Conservation (phyloP, 2,888 invertebrate species). For the Melangyna quadrimaculata region DNA sequence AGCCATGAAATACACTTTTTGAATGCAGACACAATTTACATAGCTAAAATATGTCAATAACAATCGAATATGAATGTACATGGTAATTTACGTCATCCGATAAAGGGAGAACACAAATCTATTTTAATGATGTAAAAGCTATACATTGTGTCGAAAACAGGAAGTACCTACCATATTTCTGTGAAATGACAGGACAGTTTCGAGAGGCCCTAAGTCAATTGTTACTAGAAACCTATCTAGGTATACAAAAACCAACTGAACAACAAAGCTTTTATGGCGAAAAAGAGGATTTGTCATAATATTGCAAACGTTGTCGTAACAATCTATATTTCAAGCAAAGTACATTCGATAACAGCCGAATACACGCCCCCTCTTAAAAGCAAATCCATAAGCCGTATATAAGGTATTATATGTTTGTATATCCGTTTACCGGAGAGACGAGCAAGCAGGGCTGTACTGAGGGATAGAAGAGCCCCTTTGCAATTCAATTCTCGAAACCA, state of each 20-base stretch:
- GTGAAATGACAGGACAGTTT: not conserved
- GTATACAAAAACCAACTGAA: constrained; percentile 5
- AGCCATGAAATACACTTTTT: not conserved
- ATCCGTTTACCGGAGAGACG: not conserved
- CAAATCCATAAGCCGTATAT: constrained; percentile 19
- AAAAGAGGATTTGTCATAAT: constrained; percentile 69
- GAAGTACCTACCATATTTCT: not conserved
- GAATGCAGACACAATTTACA: not conserved
- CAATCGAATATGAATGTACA: constrained; percentile 13
- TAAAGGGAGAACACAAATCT: constrained; percentile 9
- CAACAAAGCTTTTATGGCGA: constrained; percentile 46
- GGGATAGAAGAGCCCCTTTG: not conserved
- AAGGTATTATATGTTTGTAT: too few species aligned
- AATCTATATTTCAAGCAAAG: constrained; percentile 45
- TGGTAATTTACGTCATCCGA: constrained; percentile 9
- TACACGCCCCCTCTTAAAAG: not conserved
- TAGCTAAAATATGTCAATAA: constrained; percentile 10
- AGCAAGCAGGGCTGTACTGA: not conserved
- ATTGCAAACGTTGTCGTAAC: constrained; percentile 40
- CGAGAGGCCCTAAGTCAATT: constrained; percentile 30
- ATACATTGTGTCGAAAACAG: constrained; percentile 1
- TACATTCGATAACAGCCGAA: constrained; percentile 43
- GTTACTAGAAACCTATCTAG: constrained; percentile 5
- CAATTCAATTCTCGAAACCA: too few species aligned
- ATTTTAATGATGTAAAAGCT: constrained; percentile 14